These are phyloP conservation scores for Hybognathus amarus DNA, from an alignment of 2,797 vertebrate species.

Conservation along the genomic window DNA sequence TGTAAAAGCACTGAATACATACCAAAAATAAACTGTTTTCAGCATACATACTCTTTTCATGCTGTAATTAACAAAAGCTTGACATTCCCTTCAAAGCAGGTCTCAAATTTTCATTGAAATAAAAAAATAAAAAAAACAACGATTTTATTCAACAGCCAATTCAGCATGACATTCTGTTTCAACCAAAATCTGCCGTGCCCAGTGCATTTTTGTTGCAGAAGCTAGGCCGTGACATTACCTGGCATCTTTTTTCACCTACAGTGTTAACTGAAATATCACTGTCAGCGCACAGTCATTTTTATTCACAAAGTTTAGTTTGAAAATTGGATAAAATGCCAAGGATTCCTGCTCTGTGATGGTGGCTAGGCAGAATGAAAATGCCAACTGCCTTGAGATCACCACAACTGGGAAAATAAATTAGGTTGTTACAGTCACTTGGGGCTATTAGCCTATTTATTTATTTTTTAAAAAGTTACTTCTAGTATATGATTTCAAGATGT, in stretches of 20 bases:
- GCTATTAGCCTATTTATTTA: neutral
- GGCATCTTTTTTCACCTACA: slow-evolving; percentile 15
- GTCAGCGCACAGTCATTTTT: neutral
- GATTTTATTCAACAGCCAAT: slow-evolving; percentile 7
- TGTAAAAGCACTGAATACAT: neutral
- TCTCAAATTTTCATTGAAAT: slow-evolving; percentile 22
- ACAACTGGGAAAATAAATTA: slow-evolving; percentile 44
- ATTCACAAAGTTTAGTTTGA: slow-evolving; percentile 17
- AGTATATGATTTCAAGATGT: neutral
- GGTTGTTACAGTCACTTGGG: slow-evolving; percentile 3
- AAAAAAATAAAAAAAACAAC: slow-evolving; percentile 3
- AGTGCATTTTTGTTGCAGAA: neutral
- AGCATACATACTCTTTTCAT: neutral
- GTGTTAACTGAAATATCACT: slow-evolving; percentile 40
- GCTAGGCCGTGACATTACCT: slow-evolving; percentile 49
- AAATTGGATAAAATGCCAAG: slow-evolving; percentile 36
- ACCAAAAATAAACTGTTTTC: neutral
- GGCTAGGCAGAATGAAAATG: slow-evolving; percentile 35
- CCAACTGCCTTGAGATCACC: slow-evolving; percentile 31
- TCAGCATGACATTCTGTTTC: slow-evolving; percentile 23
- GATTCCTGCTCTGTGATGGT: slow-evolving; percentile 9
- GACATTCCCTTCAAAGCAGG: slow-evolving; percentile 1
- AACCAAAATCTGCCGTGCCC: neutral
- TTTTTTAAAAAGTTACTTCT: neutral
- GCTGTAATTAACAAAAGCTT: slow-evolving; percentile 24